Base-by-base conservation (phyloP, 2,888 invertebrate genomes). In the Liposcelis brunnea region DNA sequence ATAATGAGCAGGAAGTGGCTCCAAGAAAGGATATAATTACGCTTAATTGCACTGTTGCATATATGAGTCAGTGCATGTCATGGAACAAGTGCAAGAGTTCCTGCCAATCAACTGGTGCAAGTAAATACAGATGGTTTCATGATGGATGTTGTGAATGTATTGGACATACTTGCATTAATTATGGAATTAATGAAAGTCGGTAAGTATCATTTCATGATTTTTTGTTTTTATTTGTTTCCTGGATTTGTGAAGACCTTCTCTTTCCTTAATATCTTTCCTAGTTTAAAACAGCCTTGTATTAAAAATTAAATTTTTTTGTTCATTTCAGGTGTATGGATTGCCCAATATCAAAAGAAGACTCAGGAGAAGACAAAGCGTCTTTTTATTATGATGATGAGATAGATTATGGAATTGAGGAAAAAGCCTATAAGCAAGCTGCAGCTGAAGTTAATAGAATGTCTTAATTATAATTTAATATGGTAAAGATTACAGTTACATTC, bases 81-180 rank as follows among this genome's bases (percentile, higher is more conserved):
- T 76, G 80, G 69, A 78, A 80, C 61, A 90, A 90, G 61, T 94
- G 93, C 60, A 77, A 77, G 53, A 74, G 74, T 42, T 77, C 80
- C 18, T 93, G 93, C 59, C 69, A 71, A 52, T 80, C 82, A 10
- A 85, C 86, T 80, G 86, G 86, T 31, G 77, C 87, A 1, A 74
- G 78, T 43, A 80, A 79, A 56, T 89, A 71, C 67, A 77, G 91
- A 55, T 91, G 91, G 90, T 91, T 91, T 65, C 87, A 90, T 62
- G 85, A 90, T 58, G 91, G 90, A 1, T 93, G 93, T 60, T 93
- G 93, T 61, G 85, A 93, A 62, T 93, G 93, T 59, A 77, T 91
- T 43, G 90, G 91, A 1, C 77, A 79, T 51, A 80, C 79, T 40
- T 93, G 91, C 59, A 72, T 87, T 51, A 85, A 85, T 59, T 91